Evolutionary conservation across 1,140 invertebrate genomes (phyloP), one percentile per base, ranked within the genome.

Genomic region (Chelonus insularis): DNA sequence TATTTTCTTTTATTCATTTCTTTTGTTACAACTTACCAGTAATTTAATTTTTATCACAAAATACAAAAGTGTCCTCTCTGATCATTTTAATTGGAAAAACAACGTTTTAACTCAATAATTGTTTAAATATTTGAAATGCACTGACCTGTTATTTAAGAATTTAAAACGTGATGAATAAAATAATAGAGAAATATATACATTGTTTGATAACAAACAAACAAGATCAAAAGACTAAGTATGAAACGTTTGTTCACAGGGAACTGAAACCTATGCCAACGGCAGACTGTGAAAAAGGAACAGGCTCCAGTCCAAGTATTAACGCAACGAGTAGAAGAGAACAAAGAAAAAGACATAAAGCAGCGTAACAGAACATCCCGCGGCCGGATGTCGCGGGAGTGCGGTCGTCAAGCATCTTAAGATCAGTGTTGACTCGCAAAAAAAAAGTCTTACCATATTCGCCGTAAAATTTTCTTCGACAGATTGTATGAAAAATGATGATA

Each of bases 311-410:
- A 12, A 47, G 52, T 4, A 62, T 62, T 4, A 78, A 75, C 20
- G 36, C 68, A 9, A 65, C 73, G 23, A 66, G 73, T 57, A 68
- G 78, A 65, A 71, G 81, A 39, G 84, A 86, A 39, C 83, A 80
- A 50, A 79, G 84, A 57, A 86, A 85, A 67, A 85, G 84, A 64
- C 83, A 85, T 52, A 86, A 86, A 78, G 76, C 74, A 18, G 83
- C 84, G 77, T 84, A 85, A 77, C 84, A 77, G 68, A 72, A 72
- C 73, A 60, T 67, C 72, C 74, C 77, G 77, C 78, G 78, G 70
- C 76, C 34, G 45, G 72, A 73, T 65, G 76, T 79, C 74, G 73
- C 78, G 77, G 76, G 74, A 68, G 66, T 73, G 57, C 64, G 68
- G 59, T 71, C 74, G 21, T 70, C 74, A 57, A 75, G 69, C 64